Conservation (phyloP, 2,888 invertebrate species). For the Frankliniella fusca region DNA sequence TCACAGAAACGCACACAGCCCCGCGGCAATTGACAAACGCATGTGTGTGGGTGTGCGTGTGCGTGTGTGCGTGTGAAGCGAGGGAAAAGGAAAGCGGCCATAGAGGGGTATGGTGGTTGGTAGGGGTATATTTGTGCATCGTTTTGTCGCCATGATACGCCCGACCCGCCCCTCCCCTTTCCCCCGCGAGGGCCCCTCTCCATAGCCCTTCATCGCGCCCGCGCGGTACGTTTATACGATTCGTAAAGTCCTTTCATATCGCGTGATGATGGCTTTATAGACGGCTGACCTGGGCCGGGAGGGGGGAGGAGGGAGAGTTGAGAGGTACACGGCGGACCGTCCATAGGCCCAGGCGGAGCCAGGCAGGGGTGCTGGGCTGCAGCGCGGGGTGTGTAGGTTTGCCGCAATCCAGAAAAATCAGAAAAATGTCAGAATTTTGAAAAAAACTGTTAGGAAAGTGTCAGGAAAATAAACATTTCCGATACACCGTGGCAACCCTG, state of each 20-base stretch:
- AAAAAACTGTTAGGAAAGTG: too few species aligned
- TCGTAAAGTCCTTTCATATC: background rate
- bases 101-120: background rate
- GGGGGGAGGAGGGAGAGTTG: background rate
- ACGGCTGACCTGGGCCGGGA: background rate
- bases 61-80: background rate
- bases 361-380: background rate
- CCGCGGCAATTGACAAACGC: too few species aligned
- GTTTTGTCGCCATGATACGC: background rate
- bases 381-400: too few species aligned
- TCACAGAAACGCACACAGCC: too few species aligned
- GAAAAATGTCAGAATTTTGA: too few species aligned
- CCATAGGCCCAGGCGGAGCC: background rate
- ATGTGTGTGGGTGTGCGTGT: too few species aligned
- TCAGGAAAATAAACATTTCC: too few species aligned
- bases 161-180: background rate
- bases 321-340: background rate
- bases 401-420: too few species aligned
- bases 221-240: background rate
- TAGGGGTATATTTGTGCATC: background rate
- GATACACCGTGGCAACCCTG: too few species aligned
- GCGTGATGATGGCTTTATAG: slow-evolving; percentile 7
- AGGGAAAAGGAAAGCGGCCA: background rate
- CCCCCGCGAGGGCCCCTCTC: background rate
- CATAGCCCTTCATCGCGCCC: background rate